phyloP scores from a whole-genome alignment of 2,797 vertebrate species.

The Sorex maritimensis region DNA sequence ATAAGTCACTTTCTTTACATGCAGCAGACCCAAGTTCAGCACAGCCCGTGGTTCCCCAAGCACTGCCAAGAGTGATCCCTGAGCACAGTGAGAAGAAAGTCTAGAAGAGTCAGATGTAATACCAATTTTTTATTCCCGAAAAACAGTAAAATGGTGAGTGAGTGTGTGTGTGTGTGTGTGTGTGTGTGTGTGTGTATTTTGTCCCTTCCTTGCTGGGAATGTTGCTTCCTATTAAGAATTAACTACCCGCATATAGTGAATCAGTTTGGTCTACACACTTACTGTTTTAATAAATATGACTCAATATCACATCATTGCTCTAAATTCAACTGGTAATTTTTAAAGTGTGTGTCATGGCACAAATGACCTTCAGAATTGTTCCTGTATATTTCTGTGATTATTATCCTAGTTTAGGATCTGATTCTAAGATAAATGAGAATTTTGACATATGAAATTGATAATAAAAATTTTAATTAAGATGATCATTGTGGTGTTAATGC shows the following conservation, averaged over 20 bases:
- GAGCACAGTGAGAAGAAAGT: no score
- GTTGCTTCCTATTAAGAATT: conserved; percentile 4
- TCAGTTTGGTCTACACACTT: background rate
- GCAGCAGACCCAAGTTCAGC: no score
- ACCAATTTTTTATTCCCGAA: no score
- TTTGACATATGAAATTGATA: background rate
- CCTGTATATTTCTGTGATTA: background rate
- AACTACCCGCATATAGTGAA: background rate
- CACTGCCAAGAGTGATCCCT: no score
- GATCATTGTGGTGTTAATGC: background rate
- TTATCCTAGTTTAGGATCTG: background rate
- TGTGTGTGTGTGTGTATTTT: background rate
- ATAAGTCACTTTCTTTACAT: no score
- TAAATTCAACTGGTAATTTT: conserved; percentile 54
- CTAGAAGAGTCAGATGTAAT: no score
- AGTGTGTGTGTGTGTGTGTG: no score
- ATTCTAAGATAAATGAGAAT: conserved; percentile 14
- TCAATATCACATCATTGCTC: conserved; percentile 7
- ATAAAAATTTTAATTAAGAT: conserved; percentile 9
- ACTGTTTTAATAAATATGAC: conserved; percentile 59
- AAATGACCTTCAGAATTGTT: background rate
- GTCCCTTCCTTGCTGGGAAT: background rate
- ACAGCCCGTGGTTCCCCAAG: no score
- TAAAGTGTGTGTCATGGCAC: background rate
- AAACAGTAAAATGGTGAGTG: no score